Percentiles rank a stretch among this genome's conserved stretches.
Evolutionary conservation across 2,113 vertebrate species (phyloP).

Genomic region (Chlorodrepanis virens): DNA sequence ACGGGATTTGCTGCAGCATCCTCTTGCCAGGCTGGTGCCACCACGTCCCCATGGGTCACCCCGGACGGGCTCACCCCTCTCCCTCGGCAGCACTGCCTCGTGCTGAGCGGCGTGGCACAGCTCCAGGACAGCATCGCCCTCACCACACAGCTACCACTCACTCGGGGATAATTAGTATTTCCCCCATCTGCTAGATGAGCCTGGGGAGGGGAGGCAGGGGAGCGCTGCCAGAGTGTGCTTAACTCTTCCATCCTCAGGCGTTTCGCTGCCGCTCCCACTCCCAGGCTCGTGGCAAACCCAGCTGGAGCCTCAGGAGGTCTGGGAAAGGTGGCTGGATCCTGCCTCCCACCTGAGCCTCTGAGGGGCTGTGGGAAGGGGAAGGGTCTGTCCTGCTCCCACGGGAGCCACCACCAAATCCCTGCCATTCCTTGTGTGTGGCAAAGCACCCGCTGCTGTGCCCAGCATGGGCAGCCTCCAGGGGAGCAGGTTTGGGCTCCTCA

Average conservation of each 20-base stretch:
- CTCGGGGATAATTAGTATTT: conserved; percentile 48
- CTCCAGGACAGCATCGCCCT: conserved; percentile 27
- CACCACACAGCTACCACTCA: neutral
- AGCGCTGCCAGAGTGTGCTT: conserved; percentile 13
- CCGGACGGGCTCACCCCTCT: accelerated
- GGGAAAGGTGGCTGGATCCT: neutral
- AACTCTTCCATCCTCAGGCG: conserved; percentile 32
- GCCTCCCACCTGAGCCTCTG: accelerated
- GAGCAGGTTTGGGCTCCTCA: neutral
- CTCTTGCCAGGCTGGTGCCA: neutral
- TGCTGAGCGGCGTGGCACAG: neutral
- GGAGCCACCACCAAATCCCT: neutral
- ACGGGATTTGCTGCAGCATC: neutral
- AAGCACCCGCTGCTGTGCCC: accelerated
- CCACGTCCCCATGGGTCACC: accelerated
- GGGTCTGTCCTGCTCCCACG: accelerated
- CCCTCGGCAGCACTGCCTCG: accelerated
- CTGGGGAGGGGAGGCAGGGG: neutral
- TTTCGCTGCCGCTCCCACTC: neutral
- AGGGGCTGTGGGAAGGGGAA: neutral
- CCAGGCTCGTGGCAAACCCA: accelerated
- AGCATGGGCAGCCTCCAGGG: accelerated
- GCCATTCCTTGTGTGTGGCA: neutral
- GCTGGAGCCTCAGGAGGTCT: neutral
- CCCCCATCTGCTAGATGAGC: conserved; percentile 58